These are phyloP conservation scores for Willowsia nigromaculata DNA, from an alignment of 2,888 invertebrate species.

Conservation along the genomic window DNA sequence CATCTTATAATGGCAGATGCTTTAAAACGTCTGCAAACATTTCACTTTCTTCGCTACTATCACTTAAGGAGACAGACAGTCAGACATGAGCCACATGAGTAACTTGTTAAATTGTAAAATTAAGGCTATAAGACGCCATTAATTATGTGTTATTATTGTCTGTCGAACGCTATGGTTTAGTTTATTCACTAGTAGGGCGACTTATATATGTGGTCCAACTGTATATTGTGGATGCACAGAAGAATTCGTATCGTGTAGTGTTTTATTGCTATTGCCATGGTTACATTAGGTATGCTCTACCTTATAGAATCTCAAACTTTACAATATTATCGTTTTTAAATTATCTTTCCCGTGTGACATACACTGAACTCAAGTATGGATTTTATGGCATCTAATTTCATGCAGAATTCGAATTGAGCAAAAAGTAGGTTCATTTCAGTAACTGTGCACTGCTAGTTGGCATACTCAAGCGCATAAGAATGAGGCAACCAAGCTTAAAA, in stretches of 20 bases:
- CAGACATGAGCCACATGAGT: neutral
- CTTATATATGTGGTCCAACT: neutral
- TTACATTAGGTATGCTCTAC: too few species aligned
- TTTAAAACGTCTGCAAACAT: neutral
- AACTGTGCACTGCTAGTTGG: neutral
- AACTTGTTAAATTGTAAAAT: neutral
- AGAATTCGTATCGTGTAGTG: neutral
- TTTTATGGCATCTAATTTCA: too few species aligned
- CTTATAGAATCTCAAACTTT: too few species aligned
- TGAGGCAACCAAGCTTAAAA: neutral
- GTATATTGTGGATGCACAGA: neutral
- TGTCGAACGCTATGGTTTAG: neutral
- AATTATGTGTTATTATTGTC: slow-evolving; percentile 13
- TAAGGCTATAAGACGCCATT: slow-evolving; percentile 15
- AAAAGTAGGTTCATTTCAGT: neutral
- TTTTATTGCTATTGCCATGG: too few species aligned
- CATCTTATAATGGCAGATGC: neutral
- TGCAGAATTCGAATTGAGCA: neutral
- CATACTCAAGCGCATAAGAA: neutral
- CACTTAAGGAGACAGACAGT: neutral
- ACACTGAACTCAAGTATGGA: too few species aligned
- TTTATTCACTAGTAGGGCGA: neutral
- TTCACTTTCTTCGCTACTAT: neutral
- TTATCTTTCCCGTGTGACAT: too few species aligned
- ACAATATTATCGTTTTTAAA: too few species aligned